Conservation (phyloP, 2,113 vertebrate species). For the Cariama cristata region DNA sequence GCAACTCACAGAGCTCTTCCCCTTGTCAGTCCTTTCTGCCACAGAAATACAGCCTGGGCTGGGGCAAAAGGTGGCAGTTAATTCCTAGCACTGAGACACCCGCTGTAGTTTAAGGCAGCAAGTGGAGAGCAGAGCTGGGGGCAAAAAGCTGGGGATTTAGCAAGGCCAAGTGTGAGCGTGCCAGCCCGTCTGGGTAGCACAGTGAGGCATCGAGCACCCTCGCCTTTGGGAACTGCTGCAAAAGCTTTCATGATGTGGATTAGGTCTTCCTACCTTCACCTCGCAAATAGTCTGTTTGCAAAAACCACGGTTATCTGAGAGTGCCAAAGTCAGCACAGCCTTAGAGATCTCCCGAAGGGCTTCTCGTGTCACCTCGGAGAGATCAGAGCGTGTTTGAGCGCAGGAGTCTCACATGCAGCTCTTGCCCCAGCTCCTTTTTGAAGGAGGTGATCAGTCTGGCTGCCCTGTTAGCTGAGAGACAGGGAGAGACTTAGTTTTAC, state of each 20-base stretch:
- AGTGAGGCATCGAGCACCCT: rapidly evolving
- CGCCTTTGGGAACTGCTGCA: not conserved
- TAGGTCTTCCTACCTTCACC: not conserved
- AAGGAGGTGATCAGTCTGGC: not conserved
- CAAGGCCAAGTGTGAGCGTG: not conserved
- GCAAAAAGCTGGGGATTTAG: not conserved
- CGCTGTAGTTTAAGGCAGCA: not conserved
- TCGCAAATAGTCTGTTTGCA: not conserved
- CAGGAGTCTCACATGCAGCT: rapidly evolving
- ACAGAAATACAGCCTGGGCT: not conserved
- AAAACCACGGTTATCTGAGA: rapidly evolving
- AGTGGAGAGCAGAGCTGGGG: not conserved
- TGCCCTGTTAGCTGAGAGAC: not conserved
- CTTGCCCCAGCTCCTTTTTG: not conserved
- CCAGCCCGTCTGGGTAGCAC: not conserved
- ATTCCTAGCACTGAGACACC: not conserved
- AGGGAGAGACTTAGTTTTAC: not conserved
- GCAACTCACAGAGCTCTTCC: not conserved
- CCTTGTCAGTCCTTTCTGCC: not conserved
- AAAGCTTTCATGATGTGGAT: not conserved
- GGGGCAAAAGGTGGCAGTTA: not conserved
- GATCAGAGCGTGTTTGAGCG: rapidly evolving
- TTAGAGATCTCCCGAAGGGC: not conserved
- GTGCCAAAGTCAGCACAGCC: not conserved
- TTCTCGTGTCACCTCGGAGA: not conserved